phyloP scores from a whole-genome alignment of 2,797 vertebrate genomes.

The Microcaecilia unicolor region DNA sequence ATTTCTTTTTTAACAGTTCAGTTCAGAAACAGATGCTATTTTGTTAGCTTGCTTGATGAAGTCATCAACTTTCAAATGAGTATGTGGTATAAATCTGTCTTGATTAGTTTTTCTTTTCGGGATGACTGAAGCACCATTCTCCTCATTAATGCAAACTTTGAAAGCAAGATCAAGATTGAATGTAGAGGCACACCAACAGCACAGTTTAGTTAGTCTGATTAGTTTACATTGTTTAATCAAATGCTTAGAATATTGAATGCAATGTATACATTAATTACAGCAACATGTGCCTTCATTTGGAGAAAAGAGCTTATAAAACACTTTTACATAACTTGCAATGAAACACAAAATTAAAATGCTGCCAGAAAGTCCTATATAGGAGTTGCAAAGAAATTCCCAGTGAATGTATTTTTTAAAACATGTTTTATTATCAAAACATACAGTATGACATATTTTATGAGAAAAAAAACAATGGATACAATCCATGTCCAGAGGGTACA shows the following conservation, averaged over 20 bases:
- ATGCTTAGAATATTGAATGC: slow-evolving; percentile 21
- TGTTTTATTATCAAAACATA: too few relatives aligned
- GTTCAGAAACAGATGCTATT: slow-evolving; percentile 9
- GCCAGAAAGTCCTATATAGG: slow-evolving; percentile 3
- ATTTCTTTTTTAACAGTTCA: slow-evolving; percentile 1
- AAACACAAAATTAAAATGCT: too few relatives aligned
- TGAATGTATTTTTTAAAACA: too few relatives aligned
- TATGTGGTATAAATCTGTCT: not conserved
- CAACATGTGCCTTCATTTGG: slow-evolving; percentile 22
- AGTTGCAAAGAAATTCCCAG: slow-evolving; percentile 19
- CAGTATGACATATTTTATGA: slow-evolving; percentile 3
- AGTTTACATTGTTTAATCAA: slow-evolving; percentile 15
- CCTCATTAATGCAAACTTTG: slow-evolving; percentile 1
- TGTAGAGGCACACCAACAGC: not conserved
- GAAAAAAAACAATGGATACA: too few relatives aligned
- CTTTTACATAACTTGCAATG: too few relatives aligned
- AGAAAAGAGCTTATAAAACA: slow-evolving; percentile 15
- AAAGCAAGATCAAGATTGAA: slow-evolving; percentile 4
- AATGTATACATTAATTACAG: slow-evolving; percentile 30
- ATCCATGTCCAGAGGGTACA: too few relatives aligned
- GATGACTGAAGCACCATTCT: slow-evolving; percentile 16
- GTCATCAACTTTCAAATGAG: slow-evolving; percentile 16
- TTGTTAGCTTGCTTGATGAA: not conserved
- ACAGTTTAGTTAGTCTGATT: slow-evolving; percentile 19
- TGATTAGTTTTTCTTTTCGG: slow-evolving; percentile 7